A percentile compares a stretch with the other conserved stretches of the same genome.
Evolutionary conservation across 2,113 vertebrate genomes (phyloP).

Genomic region (Gavialis gangeticus): DNA sequence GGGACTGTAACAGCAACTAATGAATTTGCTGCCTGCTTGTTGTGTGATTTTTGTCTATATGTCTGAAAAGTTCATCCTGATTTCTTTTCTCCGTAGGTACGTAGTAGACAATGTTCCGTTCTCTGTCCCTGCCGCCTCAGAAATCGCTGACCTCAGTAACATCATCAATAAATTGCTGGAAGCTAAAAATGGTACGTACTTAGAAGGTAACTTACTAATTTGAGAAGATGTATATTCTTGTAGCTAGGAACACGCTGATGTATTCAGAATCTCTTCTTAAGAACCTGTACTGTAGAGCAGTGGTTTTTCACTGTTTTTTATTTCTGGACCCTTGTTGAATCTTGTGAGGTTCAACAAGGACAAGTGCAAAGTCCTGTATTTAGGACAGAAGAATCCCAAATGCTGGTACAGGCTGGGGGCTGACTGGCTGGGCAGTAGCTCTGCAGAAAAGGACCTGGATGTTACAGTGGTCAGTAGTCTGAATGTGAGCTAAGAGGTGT

Average conservation of each 20-base stretch:
- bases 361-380: too few species aligned
- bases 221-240: not conserved
- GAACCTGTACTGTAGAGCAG: not conserved
- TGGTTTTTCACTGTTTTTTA: too few species aligned
- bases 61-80: not conserved
- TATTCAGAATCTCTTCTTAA: not conserved
- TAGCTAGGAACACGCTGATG: not conserved
- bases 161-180: conserved; percentile 94
- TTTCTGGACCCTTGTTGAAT: too few species aligned
- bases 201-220: not conserved
- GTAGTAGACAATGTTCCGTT: conserved; percentile 92
- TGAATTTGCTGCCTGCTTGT: not conserved
- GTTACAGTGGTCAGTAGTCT: too few species aligned
- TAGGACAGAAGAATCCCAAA: too few species aligned
- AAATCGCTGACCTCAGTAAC: conserved; percentile 90
- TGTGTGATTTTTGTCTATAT: not conserved
- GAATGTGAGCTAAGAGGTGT: too few species aligned
- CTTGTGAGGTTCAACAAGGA: too few species aligned
- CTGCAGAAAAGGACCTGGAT: too few species aligned
- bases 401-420: too few species aligned
- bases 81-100: conserved; percentile 80
- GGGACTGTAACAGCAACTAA: not conserved
- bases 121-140: conserved; percentile 91
- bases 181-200: conserved; percentile 84
- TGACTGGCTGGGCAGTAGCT: too few species aligned